These are phyloP conservation scores for Phortica variegata DNA, from an alignment of 1,140 invertebrate genomes.

Conservation along the genomic window DNA sequence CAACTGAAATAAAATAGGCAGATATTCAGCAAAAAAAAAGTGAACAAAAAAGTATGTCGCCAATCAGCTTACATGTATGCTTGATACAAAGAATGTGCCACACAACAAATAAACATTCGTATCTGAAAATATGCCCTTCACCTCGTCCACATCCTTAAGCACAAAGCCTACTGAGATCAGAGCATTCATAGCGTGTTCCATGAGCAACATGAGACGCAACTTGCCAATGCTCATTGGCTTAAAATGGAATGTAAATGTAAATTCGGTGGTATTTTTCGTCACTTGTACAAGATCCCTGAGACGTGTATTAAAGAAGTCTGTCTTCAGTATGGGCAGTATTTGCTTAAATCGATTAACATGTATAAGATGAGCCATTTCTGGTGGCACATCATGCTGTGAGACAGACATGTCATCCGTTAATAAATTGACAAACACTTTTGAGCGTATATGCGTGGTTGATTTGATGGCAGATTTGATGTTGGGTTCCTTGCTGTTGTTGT, in stretches of 20 bases:
- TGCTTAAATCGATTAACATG: conserved; percentile 66
- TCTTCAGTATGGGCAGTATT: conserved; percentile 81
- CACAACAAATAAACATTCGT: conserved; percentile 93
- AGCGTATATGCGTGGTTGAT: conserved; percentile 63
- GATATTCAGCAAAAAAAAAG: neutral
- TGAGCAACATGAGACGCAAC: conserved; percentile 74
- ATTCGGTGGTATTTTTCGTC: conserved; percentile 60
- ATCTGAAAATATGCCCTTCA: conserved; percentile 94
- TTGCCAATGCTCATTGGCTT: conserved; percentile 70
- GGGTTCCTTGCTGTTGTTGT: neutral
- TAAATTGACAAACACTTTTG: conserved; percentile 63
- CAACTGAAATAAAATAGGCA: conserved; percentile 64
- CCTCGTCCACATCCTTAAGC: conserved; percentile 93
- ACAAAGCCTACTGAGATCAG: conserved; percentile 81
- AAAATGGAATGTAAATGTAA: conserved; percentile 64
- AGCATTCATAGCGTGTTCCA: conserved; percentile 75
- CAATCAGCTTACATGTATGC: conserved; percentile 81
- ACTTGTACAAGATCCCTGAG: conserved; percentile 72
- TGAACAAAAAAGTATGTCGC: neutral
- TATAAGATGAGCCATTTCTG: conserved; percentile 61
- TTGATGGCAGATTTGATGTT: conserved; percentile 16
- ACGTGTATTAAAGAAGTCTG: conserved; percentile 79
- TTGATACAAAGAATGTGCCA: conserved; percentile 87
- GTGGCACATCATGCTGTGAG: conserved; percentile 62
- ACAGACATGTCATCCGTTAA: conserved; percentile 65